These are phyloP conservation scores for Leptinotarsa haldemani DNA, from an alignment of 2,888 invertebrate species.

Conservation along the genomic window DNA sequence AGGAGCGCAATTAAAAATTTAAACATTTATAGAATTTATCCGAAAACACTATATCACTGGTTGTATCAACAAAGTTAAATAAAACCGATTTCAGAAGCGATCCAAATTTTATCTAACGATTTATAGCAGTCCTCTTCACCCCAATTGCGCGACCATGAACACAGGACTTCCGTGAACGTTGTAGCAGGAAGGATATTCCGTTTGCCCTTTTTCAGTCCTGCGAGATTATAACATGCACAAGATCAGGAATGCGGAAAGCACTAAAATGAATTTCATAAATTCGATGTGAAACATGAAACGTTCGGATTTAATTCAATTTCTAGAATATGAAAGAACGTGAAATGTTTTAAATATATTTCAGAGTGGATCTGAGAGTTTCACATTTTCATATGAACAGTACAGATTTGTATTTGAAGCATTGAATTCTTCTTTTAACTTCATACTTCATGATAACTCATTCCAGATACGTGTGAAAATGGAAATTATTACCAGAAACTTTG, in stretches of 20 bases:
- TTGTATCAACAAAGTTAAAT: neutral
- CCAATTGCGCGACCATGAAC: neutral
- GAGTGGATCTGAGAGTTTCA: too few relatives aligned
- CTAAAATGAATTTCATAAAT: neutral
- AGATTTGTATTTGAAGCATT: too few relatives aligned
- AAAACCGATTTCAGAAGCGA: neutral
- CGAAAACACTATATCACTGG: neutral
- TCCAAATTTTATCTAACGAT: slow-evolving; percentile 1
- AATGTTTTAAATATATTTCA: too few relatives aligned
- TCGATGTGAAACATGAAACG: slow-evolving; percentile 8
- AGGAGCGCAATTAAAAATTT: too few relatives aligned
- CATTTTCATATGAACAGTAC: too few relatives aligned
- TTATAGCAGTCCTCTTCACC: slow-evolving; percentile 1
- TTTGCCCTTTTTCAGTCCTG: neutral
- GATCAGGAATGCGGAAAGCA: neutral
- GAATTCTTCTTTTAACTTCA: too few relatives aligned
- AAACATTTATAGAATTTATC: too few relatives aligned
- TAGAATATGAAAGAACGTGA: neutral
- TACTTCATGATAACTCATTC: too few relatives aligned
- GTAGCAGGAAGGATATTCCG: slow-evolving; percentile 10
- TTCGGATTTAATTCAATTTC: neutral
- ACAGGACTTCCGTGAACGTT: neutral
- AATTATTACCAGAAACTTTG: too few relatives aligned
- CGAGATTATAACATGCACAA: slow-evolving; percentile 1
- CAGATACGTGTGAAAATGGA: too few relatives aligned